Evolutionary conservation across 2,888 invertebrate genomes (phyloP).

Genomic region (Anaspis maculata): DNA sequence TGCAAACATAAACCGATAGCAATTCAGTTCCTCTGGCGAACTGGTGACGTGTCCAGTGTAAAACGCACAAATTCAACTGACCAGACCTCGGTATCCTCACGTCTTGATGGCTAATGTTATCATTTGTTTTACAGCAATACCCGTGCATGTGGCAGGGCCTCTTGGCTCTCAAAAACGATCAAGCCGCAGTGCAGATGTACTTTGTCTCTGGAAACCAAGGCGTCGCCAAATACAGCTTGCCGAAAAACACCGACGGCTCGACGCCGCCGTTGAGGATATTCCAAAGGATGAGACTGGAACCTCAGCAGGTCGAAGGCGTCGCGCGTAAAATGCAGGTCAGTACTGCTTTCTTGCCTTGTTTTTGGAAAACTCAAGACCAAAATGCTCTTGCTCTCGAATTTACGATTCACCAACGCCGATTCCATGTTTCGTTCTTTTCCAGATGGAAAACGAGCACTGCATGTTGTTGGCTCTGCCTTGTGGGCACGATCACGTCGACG

Average conservation of each 20-base stretch:
- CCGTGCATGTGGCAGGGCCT: constrained; percentile 98
- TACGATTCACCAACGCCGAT: too few relatives aligned
- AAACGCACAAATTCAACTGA: too few relatives aligned
- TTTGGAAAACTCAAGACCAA: neutral
- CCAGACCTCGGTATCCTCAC: too few relatives aligned
- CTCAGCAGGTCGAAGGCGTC: constrained; percentile 91
- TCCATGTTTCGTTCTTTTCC: too few relatives aligned
- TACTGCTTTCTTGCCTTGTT: constrained; percentile 3
- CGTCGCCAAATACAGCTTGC: constrained; percentile 83
- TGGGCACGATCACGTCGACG: constrained; percentile 90
- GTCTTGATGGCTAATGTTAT: too few relatives aligned
- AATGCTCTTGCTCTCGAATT: too few relatives aligned
- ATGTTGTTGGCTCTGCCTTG: constrained; percentile 93
- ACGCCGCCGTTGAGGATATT: constrained; percentile 86
- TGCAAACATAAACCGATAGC: too few relatives aligned
- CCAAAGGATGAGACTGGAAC: constrained; percentile 95
- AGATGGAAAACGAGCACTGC: constrained; percentile 94
- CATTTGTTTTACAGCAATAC: constrained; percentile 65
- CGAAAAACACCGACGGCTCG: constrained; percentile 73
- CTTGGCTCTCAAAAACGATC: constrained; percentile 91
- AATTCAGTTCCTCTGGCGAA: too few relatives aligned
- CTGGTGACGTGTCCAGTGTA: too few relatives aligned
- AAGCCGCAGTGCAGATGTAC: constrained; percentile 97
- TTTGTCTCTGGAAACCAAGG: constrained; percentile 90
- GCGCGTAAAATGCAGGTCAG: constrained; percentile 90